Percentiles rank a stretch among this genome's conserved stretches.
Evolutionary conservation across 2,797 vertebrate species (phyloP).

Genomic region (Limnodromus scolopaceus): DNA sequence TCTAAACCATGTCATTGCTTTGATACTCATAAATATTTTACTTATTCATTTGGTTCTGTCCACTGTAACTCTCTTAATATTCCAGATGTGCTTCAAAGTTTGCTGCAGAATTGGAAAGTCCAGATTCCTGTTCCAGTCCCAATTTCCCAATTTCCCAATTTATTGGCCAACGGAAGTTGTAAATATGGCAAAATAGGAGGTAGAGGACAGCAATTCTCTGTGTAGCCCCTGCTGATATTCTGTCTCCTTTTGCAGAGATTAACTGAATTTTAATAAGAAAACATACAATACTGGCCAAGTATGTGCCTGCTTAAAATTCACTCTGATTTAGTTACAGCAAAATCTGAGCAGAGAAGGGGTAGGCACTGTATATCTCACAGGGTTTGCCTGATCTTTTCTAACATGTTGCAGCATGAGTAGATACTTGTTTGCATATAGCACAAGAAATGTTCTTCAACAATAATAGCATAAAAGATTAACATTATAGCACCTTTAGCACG

Average conservation of each 20-base stretch:
- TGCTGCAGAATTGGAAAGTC: background rate
- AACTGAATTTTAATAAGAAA: constrained; percentile 52
- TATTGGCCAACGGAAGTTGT: background rate
- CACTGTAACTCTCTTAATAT: background rate
- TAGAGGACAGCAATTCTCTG: background rate
- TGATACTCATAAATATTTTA: background rate
- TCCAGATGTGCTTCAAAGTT: background rate
- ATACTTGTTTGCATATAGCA: background rate
- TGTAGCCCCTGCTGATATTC: background rate
- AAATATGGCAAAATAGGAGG: background rate
- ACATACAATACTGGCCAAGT: constrained; percentile 2
- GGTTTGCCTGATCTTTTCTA: constrained; percentile 10
- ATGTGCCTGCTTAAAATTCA: constrained; percentile 45
- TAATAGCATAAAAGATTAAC: background rate
- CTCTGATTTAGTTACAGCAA: background rate
- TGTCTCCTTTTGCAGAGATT: constrained; percentile 21
- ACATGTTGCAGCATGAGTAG: background rate
- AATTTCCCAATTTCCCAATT: background rate
- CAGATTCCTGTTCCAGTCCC: background rate
- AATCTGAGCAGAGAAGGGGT: background rate
- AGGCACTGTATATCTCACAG: background rate
- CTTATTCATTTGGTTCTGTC: background rate
- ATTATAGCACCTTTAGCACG: background rate
- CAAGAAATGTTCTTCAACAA: background rate
- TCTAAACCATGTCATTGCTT: background rate